Evolutionary conservation across 1,140 invertebrate genomes (phyloP), one percentile per base, ranked within the genome.

Genomic region (Trichonephila clavipes): DNA sequence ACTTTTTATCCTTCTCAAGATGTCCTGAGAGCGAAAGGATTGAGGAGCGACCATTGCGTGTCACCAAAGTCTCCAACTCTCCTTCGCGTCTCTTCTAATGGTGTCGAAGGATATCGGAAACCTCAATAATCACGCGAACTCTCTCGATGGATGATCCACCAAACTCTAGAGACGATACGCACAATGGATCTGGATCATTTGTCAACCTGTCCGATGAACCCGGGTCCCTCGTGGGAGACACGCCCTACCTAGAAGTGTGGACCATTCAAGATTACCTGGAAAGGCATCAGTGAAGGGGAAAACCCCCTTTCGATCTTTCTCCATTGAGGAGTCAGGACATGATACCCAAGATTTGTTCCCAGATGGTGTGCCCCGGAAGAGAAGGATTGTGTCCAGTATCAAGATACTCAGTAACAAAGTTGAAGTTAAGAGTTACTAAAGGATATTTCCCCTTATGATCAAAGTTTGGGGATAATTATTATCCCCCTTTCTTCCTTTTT

Each of bases 31-130:
- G 72, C 28, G 24, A 77, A 40, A 77, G 34, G 72, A 69, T 69
- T 69, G 66, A 21, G 72, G 34, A 77, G 18, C 72, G 28, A 51
- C 51, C 51, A 51, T 51, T 16, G 62, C 62, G 62, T 77, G 72
- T 28, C 28, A 16, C 14, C 18, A 19, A 77, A 18, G 24, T 24
- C 24, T 24, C n/a, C 66, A 24, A 24, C n/a, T 69, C 64, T 66
- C n/a, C 64, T 66, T 66, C 64, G 64, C 64, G 64, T 66, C 66
- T 34, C 72, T 40, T 21, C 82, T 83, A 83, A 83, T 83, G 51
- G 82, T 83, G 82, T 83, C 82, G 82, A 83, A 83, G 51, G 82
- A 83, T 83, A 83, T 83, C 82, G 82, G 82, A 83, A 83, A 83
- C 82, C 82, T 83, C 82, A 58, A 51, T 83, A 83, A 83, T 83